Evolutionary conservation across 2,113 vertebrate genomes (phyloP), one percentile per base, ranked within the genome.

Genomic region (Brachionichthys hirsutus): DNA sequence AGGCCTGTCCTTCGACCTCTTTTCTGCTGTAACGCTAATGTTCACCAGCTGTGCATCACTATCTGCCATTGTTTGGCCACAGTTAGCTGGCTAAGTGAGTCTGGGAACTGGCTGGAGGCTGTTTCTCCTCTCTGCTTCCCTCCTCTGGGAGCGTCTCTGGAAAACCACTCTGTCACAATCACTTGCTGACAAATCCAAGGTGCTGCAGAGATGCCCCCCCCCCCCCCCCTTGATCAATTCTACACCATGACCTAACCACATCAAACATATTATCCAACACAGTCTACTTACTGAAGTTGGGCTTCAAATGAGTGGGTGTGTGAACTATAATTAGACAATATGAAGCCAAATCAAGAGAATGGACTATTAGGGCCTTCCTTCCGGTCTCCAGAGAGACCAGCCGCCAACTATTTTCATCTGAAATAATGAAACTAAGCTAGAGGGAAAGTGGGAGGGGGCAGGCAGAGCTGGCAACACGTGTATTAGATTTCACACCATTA

Each of bases 61-160:
- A 17, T 54, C 43, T 52, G 56, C 35, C 47, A 65, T 77, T 75
- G 72, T 85, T 70, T 72, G 40, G 50, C 68, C 67, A 42, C 57
- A 36, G 64, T 57, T 50, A 57, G 61, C 48, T 66, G 62, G 73
- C 73, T 58, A 56, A 47, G 52, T 40, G 47, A 79, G 77, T 73
- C 77, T 85, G 79, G 69, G 77, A 83, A 84, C 47, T 61, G 58
- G 66, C 75, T 70, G 54, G 3, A 79, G 72, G 77, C 70, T 46
- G 38, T 69, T 44, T 73, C 74, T 36, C 65, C 30, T 59, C 54
- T 41, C 57, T n/a, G 46, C 18, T 3, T 18, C 44, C 19, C 35
- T 60, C 43, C 61, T 73, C 51, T 54, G 75, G 70, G 70, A 83
- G 12, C 35, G 50, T 61, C 69, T 67, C 46, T 75, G 78, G 66